These are phyloP conservation scores for Neotoma lepida DNA, from an alignment of 2,113 vertebrate species.

Conservation along the genomic window DNA sequence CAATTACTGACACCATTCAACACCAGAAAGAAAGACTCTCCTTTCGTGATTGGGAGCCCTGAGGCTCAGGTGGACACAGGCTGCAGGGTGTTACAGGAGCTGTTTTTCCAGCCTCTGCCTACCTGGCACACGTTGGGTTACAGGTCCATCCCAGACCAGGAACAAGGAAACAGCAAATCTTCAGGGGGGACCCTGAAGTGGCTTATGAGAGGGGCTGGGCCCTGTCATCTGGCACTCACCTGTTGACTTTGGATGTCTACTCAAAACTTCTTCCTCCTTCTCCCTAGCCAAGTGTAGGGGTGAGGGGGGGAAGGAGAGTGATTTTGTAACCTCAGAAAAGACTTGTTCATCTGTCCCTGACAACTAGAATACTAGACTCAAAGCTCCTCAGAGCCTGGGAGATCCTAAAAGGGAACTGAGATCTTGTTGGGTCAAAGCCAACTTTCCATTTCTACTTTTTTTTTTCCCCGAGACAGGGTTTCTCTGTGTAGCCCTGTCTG, in stretches of 20 bases:
- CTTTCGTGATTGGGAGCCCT: not conserved
- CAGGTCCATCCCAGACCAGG: constrained; percentile 67
- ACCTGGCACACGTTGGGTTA: not conserved
- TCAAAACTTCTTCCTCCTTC: constrained; percentile 65
- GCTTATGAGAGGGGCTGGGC: constrained; percentile 55
- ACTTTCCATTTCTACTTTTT: not conserved
- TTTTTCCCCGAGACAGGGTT: not conserved
- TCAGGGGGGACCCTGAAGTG: not conserved
- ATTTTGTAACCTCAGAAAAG: constrained; percentile 38
- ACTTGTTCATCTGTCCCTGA: not conserved
- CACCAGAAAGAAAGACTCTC: not conserved
- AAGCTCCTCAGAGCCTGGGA: not conserved
- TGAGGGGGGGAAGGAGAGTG: not conserved
- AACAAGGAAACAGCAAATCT: constrained; percentile 74
- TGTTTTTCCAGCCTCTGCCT: not conserved
- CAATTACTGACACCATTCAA: not conserved
- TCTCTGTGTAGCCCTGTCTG: not conserved
- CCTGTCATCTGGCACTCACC: constrained; percentile 49
- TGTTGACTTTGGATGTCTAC: constrained; percentile 75
- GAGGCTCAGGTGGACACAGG: not conserved
- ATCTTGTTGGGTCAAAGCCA: not conserved
- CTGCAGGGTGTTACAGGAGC: not conserved
- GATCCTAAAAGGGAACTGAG: not conserved
- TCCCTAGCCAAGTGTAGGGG: not conserved
- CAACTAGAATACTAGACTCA: not conserved